phyloP scores from a whole-genome alignment of 2,888 invertebrate genomes.

The Rutpela maculata region DNA sequence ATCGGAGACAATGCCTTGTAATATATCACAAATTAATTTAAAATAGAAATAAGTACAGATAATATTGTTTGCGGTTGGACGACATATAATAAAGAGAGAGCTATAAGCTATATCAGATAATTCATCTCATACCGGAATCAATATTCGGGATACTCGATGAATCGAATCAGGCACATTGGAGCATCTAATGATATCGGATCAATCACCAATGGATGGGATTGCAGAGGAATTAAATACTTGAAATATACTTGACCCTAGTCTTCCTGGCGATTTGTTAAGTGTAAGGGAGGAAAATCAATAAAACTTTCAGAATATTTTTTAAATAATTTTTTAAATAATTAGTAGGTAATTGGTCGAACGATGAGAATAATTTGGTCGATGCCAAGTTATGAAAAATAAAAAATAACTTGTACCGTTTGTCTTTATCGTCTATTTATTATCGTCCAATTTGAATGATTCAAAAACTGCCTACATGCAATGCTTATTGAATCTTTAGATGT shows the following conservation, averaged over 20 bases:
- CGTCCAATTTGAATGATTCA: too few relatives aligned
- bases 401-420: too few relatives aligned
- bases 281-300: neutral
- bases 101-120: too few relatives aligned
- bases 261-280: neutral
- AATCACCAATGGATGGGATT: neutral
- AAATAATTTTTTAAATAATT: too few relatives aligned
- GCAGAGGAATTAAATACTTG: conserved; percentile 3
- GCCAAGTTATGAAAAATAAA: too few relatives aligned
- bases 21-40: neutral
- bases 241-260: neutral
- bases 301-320: neutral
- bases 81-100: neutral
- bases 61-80: neutral
- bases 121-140: neutral
- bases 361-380: too few relatives aligned
- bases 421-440: too few relatives aligned
- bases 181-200: conserved; percentile 13
- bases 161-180: too few relatives aligned
- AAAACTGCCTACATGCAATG: too few relatives aligned
- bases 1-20: too few relatives aligned
- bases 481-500: too few relatives aligned
- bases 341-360: too few relatives aligned
- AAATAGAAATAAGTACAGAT: neutral
- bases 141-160: neutral